Evolutionary conservation across 2,113 vertebrate genomes (phyloP).

Genomic region (Syngnathus typhle): DNA sequence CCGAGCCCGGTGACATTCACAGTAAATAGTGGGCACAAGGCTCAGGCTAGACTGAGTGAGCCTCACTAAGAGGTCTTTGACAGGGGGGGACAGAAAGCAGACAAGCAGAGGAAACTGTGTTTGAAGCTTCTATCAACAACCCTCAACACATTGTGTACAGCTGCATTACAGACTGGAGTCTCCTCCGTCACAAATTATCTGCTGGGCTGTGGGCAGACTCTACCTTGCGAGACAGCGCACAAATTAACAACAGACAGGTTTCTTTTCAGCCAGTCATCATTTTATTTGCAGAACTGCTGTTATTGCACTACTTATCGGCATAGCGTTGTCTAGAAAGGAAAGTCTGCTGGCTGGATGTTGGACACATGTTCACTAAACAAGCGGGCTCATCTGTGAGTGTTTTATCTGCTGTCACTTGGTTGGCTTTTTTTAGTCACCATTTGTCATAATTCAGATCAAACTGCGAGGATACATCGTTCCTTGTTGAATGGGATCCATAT

Average conservation of each 20-base stretch:
- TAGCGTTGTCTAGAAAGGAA: not conserved
- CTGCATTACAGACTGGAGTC: not conserved
- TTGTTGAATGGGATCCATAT: not conserved
- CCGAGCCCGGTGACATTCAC: conserved; percentile 84
- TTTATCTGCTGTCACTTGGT: conserved; percentile 1
- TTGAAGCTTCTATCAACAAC: conserved; percentile 30
- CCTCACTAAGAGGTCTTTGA: conserved; percentile 79
- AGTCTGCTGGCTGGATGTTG: conserved; percentile 2
- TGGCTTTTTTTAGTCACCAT: not conserved
- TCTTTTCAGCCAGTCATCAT: conserved; percentile 3
- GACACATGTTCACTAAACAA: not conserved
- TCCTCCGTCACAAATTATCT: conserved; percentile 2
- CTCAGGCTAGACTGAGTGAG: conserved; percentile 74
- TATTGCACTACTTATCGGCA: conserved; percentile 1
- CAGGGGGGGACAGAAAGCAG: conserved; percentile 78
- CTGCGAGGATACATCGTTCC: not conserved
- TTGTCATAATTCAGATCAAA: not conserved
- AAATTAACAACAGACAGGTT: conserved; percentile 6
- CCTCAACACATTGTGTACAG: conserved; percentile 2
- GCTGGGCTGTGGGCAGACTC: not conserved
- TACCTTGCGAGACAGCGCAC: conserved; percentile 1
- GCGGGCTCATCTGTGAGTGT: not conserved
- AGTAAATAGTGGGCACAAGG: conserved; percentile 79
- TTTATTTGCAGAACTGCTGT: not conserved
- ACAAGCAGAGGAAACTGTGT: conserved; percentile 58